Base-by-base conservation (phyloP, 2,113 vertebrate genomes). In the Sapayoa aenigma region DNA sequence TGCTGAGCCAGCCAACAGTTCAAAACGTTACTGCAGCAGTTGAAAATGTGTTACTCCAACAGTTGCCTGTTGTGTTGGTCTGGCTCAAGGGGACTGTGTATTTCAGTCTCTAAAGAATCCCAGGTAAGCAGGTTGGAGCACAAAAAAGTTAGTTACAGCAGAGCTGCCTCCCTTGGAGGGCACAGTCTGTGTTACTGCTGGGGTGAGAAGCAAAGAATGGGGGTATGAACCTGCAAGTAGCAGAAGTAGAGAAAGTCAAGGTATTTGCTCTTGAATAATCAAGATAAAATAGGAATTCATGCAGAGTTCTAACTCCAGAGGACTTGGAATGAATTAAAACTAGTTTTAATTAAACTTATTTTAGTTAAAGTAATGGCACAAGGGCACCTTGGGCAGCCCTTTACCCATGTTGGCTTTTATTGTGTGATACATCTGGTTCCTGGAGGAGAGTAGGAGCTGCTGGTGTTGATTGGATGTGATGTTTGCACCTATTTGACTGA, bases 141-240 rank as follows among this genome's bases (percentile, higher is more conserved):
- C 25, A n/a, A 31, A 31, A 3, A 6, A 35, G 12, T n/a, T n/a
- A n/a, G 30, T 8, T 42, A 5, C 5, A 44, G 23, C 56, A 28
- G 53, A 15, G 12, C 31, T 67, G 80, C 17, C 31, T 9, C 21
- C 55, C n/a, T 3, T 4, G 55, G 44, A 15, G 67, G 23, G 21
- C 19, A 0, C 12, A 0, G 16, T 5, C 33, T 35, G 1, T 5
- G 11, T 6, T 23, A 2, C 35, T 39, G 17, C 4, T 37, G 30
- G 19, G 46, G 2, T 41, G 62, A 67, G 56, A 67, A 46, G 35
- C 71, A 78, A 11, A 63, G 23, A 9, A 14, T 24, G 35, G 19
- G 46, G 28, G 6, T 13, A 4, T 35, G 49, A 14, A 69, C n/a
- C 25, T 21, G 3, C 33, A 55, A 37, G 12, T 7, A 60, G 58